Evolutionary conservation across 2,113 vertebrate species (phyloP).

Genomic region (Crotalus helleri): DNA sequence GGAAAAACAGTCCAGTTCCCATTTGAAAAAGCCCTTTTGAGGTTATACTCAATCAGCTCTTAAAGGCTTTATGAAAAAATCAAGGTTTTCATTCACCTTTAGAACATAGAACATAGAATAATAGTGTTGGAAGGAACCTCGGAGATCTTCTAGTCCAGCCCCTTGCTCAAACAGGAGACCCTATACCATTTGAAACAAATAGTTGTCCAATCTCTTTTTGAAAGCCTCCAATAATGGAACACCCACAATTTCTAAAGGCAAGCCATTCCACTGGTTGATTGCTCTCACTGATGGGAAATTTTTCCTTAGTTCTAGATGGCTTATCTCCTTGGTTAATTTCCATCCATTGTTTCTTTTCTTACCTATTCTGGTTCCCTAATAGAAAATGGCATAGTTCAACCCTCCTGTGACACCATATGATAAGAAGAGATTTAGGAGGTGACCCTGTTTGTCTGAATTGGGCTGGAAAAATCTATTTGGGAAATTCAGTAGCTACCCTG

Average conservation of each 20-base stretch:
- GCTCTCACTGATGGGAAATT: no score
- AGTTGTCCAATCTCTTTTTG: neutral
- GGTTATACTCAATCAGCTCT: neutral
- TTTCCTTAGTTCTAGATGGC: no score
- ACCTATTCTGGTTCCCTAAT: neutral
- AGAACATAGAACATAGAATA: neutral
- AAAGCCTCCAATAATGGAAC: neutral
- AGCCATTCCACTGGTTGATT: no score
- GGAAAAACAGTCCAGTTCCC: neutral
- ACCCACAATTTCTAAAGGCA: no score
- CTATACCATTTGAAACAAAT: neutral
- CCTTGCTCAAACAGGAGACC: neutral
- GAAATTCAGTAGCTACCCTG: neutral
- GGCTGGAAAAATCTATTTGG: neutral
- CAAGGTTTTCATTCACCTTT: neutral
- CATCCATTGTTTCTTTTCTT: no score
- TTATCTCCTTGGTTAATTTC: no score
- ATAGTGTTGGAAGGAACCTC: neutral
- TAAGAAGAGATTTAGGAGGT: neutral
- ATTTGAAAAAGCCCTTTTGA: neutral
- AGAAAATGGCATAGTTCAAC: neutral
- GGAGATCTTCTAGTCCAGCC: neutral
- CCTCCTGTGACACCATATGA: neutral
- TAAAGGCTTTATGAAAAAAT: neutral
- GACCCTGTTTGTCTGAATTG: neutral